Percentiles rank a stretch among this genome's conserved stretches.
Evolutionary conservation across 2,113 vertebrate species (phyloP).

Genomic region (Ameiurus melas): DNA sequence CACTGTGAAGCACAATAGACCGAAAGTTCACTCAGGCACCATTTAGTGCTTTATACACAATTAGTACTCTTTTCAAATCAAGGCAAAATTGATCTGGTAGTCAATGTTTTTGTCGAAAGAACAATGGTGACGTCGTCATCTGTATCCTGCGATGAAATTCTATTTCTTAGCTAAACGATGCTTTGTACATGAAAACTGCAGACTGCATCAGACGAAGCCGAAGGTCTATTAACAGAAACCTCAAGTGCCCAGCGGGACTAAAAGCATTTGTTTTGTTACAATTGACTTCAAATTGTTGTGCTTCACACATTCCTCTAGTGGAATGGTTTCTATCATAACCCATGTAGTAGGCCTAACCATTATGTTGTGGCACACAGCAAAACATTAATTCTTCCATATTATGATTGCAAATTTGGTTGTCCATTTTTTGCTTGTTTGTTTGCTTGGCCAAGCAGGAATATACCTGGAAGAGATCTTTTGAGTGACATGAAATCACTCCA

Average conservation of each 20-base stretch:
- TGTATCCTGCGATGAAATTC: background rate
- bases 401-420: background rate
- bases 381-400: constrained; percentile 13
- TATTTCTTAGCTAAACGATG: background rate
- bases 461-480: background rate
- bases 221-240: background rate
- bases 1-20: background rate
- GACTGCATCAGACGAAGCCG: background rate
- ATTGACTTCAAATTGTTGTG: background rate
- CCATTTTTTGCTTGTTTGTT: background rate
- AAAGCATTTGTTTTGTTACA: constrained; percentile 6
- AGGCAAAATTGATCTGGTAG: background rate
- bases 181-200: background rate
- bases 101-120: background rate
- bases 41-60: background rate
- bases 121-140: background rate
- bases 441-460: background rate
- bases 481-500: background rate
- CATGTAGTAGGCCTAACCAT: background rate
- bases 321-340: background rate
- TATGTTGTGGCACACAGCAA: background rate
- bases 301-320: background rate
- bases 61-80: background rate
- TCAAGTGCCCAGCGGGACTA: background rate
- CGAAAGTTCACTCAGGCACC: background rate